phyloP scores from a whole-genome alignment of 2,113 vertebrate species.

The Oceanodroma tethys region DNA sequence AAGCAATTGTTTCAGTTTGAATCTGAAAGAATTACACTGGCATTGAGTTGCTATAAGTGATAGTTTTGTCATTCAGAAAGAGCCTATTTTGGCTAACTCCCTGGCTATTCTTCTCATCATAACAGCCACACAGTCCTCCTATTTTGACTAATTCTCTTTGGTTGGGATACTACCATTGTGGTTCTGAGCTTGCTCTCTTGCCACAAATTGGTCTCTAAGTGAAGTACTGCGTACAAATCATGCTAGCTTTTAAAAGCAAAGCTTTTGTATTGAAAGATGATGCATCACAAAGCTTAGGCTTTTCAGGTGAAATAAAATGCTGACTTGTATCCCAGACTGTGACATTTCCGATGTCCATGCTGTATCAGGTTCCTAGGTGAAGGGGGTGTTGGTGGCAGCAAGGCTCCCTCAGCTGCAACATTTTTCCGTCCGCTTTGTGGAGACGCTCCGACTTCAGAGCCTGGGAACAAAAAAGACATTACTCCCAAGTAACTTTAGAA shows the following conservation, averaged over 20 bases:
- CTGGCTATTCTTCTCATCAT: background rate
- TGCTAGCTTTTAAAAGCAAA: background rate
- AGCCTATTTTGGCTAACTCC: background rate
- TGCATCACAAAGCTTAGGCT: background rate
- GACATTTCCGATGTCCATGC: conserved; percentile 95
- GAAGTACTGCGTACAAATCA: background rate
- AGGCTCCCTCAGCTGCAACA: conserved; percentile 78
- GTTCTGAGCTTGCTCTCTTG: background rate
- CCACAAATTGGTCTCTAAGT: background rate
- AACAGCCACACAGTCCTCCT: background rate
- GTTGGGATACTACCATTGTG: background rate
- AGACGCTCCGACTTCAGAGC: conserved; percentile 86
- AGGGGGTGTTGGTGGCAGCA: conserved; percentile 88
- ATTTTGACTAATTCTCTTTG: background rate
- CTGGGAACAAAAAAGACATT: conserved; percentile 56
- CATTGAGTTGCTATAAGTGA: background rate
- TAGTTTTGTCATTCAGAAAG: background rate
- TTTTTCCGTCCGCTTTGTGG: conserved; percentile 87
- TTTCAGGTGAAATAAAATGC: conserved; percentile 35
- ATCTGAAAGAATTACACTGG: background rate
- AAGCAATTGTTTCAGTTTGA: background rate
- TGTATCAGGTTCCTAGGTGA: conserved; percentile 91
- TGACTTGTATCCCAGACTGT: conserved; percentile 98
- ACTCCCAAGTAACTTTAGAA: background rate
- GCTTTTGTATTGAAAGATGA: background rate